These are phyloP conservation scores for Poeciliopsis turneri DNA, from an alignment of 2,797 vertebrate species.

Conservation along the genomic window DNA sequence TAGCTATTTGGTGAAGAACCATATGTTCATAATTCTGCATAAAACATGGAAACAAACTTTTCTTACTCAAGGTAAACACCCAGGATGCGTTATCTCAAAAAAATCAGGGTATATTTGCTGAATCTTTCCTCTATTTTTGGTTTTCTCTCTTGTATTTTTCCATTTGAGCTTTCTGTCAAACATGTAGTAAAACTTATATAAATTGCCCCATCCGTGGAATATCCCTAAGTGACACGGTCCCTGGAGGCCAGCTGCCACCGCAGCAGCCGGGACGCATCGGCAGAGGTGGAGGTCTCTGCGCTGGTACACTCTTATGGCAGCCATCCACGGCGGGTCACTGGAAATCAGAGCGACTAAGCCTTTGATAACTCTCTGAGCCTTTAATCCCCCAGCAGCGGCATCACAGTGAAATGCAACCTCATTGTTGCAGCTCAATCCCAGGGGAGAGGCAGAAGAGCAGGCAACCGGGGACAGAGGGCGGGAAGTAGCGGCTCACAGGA, in stretches of 20 bases:
- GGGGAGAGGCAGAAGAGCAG: constrained; percentile 37
- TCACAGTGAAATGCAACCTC: constrained; percentile 80
- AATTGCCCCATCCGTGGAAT: constrained; percentile 19
- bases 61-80: background rate
- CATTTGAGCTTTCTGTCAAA: constrained; percentile 4
- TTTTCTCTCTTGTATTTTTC: constrained; percentile 9
- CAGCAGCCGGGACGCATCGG: constrained; percentile 18
- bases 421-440: constrained; percentile 70
- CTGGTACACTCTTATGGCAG: constrained; percentile 63
- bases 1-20: no score
- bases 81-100: background rate
- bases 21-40: no score
- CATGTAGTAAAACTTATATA: constrained; percentile 8
- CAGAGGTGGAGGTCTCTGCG: constrained; percentile 41
- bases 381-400: constrained; percentile 77
- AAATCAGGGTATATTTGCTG: background rate
- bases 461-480: constrained; percentile 35
- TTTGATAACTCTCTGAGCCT: constrained; percentile 82
- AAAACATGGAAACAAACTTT: background rate
- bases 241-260: constrained; percentile 35
- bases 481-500: constrained; percentile 12
- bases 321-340: constrained; percentile 62
- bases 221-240: constrained; percentile 8
- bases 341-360: constrained; percentile 77
- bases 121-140: background rate